Conservation (phyloP, 2,888 invertebrate species). For the Tuta absoluta region DNA sequence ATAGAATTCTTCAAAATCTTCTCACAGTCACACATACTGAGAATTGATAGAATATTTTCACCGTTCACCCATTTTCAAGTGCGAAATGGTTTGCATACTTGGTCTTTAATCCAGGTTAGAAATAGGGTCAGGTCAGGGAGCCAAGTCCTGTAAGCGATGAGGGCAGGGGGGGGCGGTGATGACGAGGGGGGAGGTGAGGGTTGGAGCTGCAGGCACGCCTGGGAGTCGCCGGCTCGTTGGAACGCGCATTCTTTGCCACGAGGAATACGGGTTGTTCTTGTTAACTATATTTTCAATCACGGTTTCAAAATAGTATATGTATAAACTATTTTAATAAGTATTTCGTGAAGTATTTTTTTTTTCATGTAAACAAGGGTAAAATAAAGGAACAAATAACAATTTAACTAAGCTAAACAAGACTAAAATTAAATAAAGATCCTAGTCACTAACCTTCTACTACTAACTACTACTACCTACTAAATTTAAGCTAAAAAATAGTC, state of each 20-base stretch:
- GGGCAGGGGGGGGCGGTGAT: constrained; percentile 35
- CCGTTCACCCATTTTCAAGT: neutral
- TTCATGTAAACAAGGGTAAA: too few species aligned
- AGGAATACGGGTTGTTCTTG: constrained; percentile 46
- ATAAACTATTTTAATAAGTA: too few species aligned
- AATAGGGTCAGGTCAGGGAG: constrained; percentile 24
- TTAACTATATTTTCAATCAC: neutral
- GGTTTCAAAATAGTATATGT: neutral
- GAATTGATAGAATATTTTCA: neutral
- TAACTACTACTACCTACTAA: too few species aligned
- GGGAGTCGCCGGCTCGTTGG: constrained; percentile 63
- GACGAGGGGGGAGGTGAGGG: constrained; percentile 40
- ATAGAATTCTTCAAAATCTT: neutral
- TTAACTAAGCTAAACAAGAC: too few species aligned
- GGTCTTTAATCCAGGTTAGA: constrained; percentile 27
- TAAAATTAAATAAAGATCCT: too few species aligned
- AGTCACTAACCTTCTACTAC: too few species aligned
- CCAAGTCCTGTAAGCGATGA: constrained; percentile 19
- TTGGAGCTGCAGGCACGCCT: constrained; percentile 49
- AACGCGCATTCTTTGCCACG: constrained; percentile 73
- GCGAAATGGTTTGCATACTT: constrained; percentile 17
- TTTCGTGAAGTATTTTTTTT: too few species aligned
- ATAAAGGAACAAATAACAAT: too few species aligned
- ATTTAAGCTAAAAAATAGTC: too few species aligned
- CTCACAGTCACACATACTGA: neutral